phyloP scores from a whole-genome alignment of 2,888 invertebrate species.

The Galerucella pusilla region DNA sequence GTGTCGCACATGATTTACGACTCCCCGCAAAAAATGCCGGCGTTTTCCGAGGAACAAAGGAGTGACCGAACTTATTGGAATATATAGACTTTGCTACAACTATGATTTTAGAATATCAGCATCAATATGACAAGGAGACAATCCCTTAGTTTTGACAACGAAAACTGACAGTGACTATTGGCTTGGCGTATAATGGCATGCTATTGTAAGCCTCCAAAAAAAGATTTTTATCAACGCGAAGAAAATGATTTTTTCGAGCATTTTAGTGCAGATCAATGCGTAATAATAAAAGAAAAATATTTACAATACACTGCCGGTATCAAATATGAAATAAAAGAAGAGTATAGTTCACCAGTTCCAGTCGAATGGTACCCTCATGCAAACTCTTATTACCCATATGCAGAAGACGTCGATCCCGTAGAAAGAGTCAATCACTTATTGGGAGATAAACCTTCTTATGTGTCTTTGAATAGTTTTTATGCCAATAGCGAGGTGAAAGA shows the following conservation, averaged over 20 bases:
- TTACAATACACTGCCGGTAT: slow-evolving; percentile 53
- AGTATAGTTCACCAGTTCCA: slow-evolving; percentile 8
- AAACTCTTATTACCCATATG: slow-evolving; percentile 64
- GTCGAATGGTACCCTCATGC: slow-evolving; percentile 60
- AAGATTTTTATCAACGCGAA: slow-evolving; percentile 42
- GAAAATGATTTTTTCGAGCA: slow-evolving; percentile 40
- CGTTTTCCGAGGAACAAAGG: too few relatives aligned
- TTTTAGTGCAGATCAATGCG: slow-evolving; percentile 55
- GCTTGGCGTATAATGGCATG: not conserved
- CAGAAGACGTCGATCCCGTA: slow-evolving; percentile 64
- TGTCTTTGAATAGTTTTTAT: slow-evolving; percentile 37
- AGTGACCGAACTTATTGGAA: too few relatives aligned
- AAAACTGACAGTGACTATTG: not conserved
- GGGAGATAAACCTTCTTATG: slow-evolving; percentile 44
- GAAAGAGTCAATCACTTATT: slow-evolving; percentile 59
- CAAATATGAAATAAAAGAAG: slow-evolving; percentile 40
- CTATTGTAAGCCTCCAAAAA: slow-evolving; percentile 30
- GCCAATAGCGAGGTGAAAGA: slow-evolving; percentile 13
- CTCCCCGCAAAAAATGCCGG: too few relatives aligned
- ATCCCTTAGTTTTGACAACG: not conserved
- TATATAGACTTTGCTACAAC: too few relatives aligned
- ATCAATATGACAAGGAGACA: not conserved
- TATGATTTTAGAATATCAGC: too few relatives aligned
- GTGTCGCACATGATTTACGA: too few relatives aligned
- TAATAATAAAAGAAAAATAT: slow-evolving; percentile 54